Conservation (phyloP, 2,797 vertebrate species). For the Brachyrhaphis roseni region DNA sequence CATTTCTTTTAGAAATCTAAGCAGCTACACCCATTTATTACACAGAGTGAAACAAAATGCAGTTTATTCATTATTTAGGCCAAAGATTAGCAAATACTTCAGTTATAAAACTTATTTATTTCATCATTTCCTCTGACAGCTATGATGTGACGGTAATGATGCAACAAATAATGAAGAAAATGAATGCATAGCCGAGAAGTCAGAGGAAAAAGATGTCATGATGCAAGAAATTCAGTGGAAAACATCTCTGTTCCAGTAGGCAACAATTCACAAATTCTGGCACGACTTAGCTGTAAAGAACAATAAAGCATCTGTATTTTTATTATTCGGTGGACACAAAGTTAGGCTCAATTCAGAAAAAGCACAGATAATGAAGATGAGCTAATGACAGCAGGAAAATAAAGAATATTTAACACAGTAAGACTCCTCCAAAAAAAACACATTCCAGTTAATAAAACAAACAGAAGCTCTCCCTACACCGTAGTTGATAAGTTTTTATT, state of each 20-base stretch:
- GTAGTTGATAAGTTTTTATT: not conserved
- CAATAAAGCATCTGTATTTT: not conserved
- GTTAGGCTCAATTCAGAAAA: not conserved
- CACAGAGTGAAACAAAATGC: not conserved
- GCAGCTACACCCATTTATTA: not conserved
- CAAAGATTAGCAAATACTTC: slow-evolving; percentile 2
- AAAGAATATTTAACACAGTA: not conserved
- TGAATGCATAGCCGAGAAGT: not conserved
- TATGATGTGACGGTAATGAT: not conserved
- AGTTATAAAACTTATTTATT: not conserved
- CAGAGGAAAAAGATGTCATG: not conserved
- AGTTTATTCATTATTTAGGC: not conserved
- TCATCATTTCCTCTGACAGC: not conserved
- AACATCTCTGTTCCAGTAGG: no score
- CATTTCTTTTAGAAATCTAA: not conserved
- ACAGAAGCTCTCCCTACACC: not conserved
- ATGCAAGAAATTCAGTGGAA: not conserved
- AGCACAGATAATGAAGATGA: not conserved
- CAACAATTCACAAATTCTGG: not conserved
- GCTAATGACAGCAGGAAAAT: not conserved
- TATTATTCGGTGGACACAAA: not conserved
- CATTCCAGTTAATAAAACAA: not conserved
- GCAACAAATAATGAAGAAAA: not conserved
- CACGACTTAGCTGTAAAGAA: not conserved
- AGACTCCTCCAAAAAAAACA: not conserved